Conservation (phyloP, 2,797 vertebrate genomes). For the Argyrosomus regius region DNA sequence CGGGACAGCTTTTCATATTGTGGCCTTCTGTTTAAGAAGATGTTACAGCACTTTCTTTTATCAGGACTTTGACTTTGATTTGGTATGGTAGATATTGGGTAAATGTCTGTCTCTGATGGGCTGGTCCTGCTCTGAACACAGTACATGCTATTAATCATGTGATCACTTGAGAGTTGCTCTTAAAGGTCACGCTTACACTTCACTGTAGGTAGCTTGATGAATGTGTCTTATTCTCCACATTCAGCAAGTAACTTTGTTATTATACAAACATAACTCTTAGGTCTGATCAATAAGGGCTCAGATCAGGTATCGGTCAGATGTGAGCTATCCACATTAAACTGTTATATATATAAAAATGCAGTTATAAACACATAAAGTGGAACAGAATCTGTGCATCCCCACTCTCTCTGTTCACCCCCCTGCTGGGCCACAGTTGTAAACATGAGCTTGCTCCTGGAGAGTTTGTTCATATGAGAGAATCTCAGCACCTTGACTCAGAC, state of each 20-base stretch:
- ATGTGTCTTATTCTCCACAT: background rate
- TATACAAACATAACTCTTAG: background rate
- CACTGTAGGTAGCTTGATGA: background rate
- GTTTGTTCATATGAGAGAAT: conserved; percentile 47
- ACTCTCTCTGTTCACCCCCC: background rate
- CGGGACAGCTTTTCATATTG: no score
- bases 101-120: conserved; percentile 4
- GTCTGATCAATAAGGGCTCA: background rate
- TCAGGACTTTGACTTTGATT: no score
- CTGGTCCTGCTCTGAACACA: background rate
- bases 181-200: background rate
- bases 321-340: background rate
- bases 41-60: background rate
- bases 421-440: conserved; percentile 35
- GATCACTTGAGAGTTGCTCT: background rate
- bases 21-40: background rate
- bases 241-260: background rate
- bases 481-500: conserved; percentile 36
- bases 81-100: no score
- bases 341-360: background rate
- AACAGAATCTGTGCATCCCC: background rate
- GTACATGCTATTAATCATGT: background rate
- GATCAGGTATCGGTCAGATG: background rate
- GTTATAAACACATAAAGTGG: background rate
- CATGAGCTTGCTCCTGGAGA: conserved; percentile 17